A percentile compares a stretch with the other conserved stretches of the same genome.
These are phyloP conservation scores for Stramonita haemastoma DNA, from an alignment of 2,888 invertebrate species.

Conservation along the genomic window DNA sequence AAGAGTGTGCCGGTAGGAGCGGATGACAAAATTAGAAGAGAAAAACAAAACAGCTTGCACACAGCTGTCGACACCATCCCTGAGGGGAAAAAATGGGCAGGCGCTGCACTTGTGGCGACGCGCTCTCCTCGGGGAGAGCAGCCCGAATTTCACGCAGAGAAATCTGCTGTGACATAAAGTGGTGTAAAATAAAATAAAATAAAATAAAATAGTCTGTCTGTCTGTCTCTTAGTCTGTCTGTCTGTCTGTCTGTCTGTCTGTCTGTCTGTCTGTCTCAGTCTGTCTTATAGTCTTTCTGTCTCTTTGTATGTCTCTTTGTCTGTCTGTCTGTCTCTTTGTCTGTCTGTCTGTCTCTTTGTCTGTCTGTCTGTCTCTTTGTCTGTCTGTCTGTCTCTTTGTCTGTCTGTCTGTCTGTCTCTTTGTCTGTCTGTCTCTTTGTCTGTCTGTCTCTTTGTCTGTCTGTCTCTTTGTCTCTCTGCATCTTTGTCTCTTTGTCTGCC, in stretches of 20 bases:
- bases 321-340: neutral
- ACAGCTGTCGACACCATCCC: too few relatives aligned
- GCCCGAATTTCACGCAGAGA: too few relatives aligned
- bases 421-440: neutral
- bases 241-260: neutral
- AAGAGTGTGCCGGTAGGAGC: too few relatives aligned
- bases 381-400: neutral
- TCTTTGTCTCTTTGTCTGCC: neutral
- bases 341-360: neutral
- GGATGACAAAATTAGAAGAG: too few relatives aligned
- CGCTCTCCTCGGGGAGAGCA: too few relatives aligned
- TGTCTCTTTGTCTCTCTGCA: neutral
- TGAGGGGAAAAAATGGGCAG: too few relatives aligned
- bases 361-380: neutral
- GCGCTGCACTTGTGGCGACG: too few relatives aligned
- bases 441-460: neutral
- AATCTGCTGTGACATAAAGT: too few relatives aligned
- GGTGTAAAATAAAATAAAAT: too few relatives aligned
- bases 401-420: conserved; percentile 7
- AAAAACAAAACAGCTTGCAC: too few relatives aligned
- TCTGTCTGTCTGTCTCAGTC: neutral
- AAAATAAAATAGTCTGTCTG: too few relatives aligned
- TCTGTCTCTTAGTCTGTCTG: too few relatives aligned
- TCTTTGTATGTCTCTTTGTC: neutral
- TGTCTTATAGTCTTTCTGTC: neutral